Base-by-base conservation (phyloP, 2,113 vertebrate species). In the Psephotus haematonotus region DNA sequence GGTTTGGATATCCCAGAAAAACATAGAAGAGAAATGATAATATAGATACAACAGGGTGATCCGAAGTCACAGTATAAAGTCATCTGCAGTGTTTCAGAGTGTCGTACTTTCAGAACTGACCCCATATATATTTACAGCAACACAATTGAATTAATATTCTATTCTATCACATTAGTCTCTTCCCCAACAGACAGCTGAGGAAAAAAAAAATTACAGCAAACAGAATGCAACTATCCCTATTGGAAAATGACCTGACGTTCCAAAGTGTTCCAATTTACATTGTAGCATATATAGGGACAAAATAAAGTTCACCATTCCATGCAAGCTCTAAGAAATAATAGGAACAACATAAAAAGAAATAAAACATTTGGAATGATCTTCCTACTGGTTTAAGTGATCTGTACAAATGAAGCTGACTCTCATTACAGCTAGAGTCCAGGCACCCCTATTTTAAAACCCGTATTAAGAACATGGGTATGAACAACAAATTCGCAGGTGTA, bases 231-330 rank as follows among this genome's bases (percentile, higher is more conserved):
- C 31, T 57, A 3, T 18, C 37, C 37, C 35, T 44, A 10, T 4
- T 57, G 35, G 37, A 72, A 83, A 41, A 28, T 15, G n/a, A 46
- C 25, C 59, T 47, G 41, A 24, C 62, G 37, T 41, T 81, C n/a
- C 37, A 69, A 11, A 1, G 23, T 7, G 47, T 39, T 62, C 39
- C 25, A 59, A 2, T 59, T 25, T 59, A 28, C 67, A 7, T 8
- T 62, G 29, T 4, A 47, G 31, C 27, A 52, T 13, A 77, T 14
- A 52, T 0, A 62, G 0, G 1, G 19, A 74, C 2, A 82, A 41
- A 33, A 29, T 11, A 33, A 25, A 39, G 70, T 65, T 24, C 13
- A 47, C 35, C 6, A 1, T 46, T 60, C 62, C 29, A 17, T n/a
- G 9, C 24, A 59, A 46, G 37, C 24, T 82, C 29, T 17, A 49